Base-by-base conservation (phyloP, 2,113 vertebrate species). In the Himantopus leucocephalus region DNA sequence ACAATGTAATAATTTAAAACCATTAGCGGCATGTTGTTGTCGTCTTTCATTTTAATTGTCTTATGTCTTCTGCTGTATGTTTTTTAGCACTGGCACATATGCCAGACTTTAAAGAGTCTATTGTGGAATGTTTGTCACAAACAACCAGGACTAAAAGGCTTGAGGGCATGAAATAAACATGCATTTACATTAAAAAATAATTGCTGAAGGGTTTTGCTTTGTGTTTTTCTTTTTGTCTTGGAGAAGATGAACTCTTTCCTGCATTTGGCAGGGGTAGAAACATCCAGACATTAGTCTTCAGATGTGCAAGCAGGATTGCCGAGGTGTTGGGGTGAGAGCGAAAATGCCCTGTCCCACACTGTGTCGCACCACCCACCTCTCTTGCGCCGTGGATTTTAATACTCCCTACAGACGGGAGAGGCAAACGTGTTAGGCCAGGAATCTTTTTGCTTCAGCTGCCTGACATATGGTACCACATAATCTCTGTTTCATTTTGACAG, bases 71-170 rank as follows among this genome's bases (percentile, higher is more conserved):
- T 60, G 68, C 90, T 92, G 76, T 70, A 43, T 90, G 86, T 75
- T 56, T 89, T 91, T 93, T 83, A 95, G 77, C 76, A 74, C 83
- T 71, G 67, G 85, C 77, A 77, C 94, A 91, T 96, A 97, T 95
- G 94, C 95, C 95, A 93, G 88, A 85, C 92, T 97, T 97, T 97
- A 97, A 97, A 97, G 90, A 95, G 90, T 67, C 97, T 94, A 63
- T 95, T 94, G 96, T 96, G 90, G 93, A 95, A 96, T 85, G 95
- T 97, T 96, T 97, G 96, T 97, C 97, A 96, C 85, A 96, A 96
- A 19, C 94, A 95, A 81, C 91, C 90, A 95, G 80, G 83, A 84
- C 96, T 96, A 96, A 96, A 96, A 96, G 90, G 94, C 90, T 96
- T 83, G 88, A 97, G 97, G 95, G 77, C 86, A 96, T 97, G 85